phyloP scores from a whole-genome alignment of 2,113 vertebrate genomes.

The Rostratula benghalensis region DNA sequence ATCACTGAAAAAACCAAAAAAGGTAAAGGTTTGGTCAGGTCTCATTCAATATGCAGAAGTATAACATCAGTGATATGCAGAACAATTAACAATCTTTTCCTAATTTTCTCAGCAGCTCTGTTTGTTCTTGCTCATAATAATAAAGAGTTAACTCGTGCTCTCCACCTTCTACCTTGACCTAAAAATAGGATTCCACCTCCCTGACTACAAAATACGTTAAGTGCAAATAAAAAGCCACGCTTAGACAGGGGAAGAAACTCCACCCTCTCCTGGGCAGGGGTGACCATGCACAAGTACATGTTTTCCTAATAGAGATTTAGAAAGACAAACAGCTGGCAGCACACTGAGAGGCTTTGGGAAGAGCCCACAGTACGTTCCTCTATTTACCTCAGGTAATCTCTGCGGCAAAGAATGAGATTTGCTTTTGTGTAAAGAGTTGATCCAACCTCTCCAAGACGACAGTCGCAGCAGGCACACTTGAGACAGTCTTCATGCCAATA shows the following conservation, averaged over 20 bases:
- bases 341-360: background rate
- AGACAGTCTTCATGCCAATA: slow-evolving; percentile 99
- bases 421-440: slow-evolving; percentile 99
- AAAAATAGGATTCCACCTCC: background rate
- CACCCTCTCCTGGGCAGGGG: background rate
- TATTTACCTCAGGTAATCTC: slow-evolving; percentile 98
- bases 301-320: background rate
- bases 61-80: background rate
- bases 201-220: background rate
- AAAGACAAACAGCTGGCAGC: background rate
- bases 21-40: background rate
- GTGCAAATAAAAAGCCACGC: background rate
- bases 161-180: background rate
- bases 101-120: background rate
- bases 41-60: background rate
- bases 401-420: slow-evolving; percentile 98
- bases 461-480: slow-evolving; percentile 99
- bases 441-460: slow-evolving; percentile 98
- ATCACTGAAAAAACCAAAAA: background rate
- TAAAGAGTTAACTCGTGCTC: background rate
- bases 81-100: background rate
- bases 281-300: background rate
- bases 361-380: background rate
- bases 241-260: background rate
- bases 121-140: background rate